A percentile compares a stretch with the other conserved stretches of the same genome.
Evolutionary conservation across 2,888 invertebrate genomes (phyloP).

Genomic region (Drosophila putrida): DNA sequence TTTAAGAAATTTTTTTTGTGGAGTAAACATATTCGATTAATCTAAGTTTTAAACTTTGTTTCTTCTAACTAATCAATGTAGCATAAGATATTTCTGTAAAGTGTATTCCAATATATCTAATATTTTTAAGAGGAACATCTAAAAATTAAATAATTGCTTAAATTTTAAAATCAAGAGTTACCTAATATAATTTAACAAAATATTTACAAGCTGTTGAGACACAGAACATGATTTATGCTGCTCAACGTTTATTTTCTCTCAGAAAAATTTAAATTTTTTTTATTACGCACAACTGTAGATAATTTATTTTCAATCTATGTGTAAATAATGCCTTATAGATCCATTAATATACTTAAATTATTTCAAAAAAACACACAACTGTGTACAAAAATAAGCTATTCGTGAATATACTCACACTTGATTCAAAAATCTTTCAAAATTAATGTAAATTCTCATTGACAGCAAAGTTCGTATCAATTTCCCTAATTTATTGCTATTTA

Average conservation of each 20-base stretch:
- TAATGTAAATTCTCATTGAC: slow-evolving; percentile 18
- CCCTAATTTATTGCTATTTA: slow-evolving; percentile 1
- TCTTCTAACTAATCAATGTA: not conserved
- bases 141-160: not conserved
- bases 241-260: not conserved
- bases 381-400: not conserved
- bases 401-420: not conserved
- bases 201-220: slow-evolving; percentile 2
- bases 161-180: not conserved
- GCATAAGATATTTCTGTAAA: not conserved
- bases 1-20: too few relatives aligned
- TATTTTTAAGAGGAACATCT: not conserved
- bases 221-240: not conserved
- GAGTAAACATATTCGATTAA: not conserved
- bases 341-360: slow-evolving; percentile 5
- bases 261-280: not conserved
- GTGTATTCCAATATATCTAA: too few relatives aligned
- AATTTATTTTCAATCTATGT: slow-evolving; percentile 1
- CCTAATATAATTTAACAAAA: not conserved
- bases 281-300: not conserved
- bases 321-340: slow-evolving; percentile 7
- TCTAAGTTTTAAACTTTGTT: not conserved
- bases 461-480: slow-evolving; percentile 1
- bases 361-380: not conserved
- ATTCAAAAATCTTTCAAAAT: not conserved